Conservation (phyloP, 1,140 invertebrate genomes). For the Proctacanthus coquilletti region DNA sequence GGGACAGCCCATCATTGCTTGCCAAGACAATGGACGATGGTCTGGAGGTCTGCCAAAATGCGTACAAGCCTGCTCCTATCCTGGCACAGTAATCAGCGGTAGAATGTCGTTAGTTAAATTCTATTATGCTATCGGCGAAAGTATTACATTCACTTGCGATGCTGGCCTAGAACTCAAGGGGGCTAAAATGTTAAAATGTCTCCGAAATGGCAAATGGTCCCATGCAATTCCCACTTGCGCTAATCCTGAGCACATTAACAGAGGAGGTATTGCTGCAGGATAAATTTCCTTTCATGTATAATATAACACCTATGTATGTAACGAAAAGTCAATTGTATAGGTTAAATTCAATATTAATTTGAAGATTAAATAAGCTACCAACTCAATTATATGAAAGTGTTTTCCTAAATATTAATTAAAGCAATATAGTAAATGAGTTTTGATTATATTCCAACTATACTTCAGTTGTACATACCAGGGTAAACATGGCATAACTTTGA, state of each 20-base stretch:
- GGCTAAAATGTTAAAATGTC: conserved; percentile 54
- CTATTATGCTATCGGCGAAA: conserved; percentile 71
- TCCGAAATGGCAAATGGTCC: conserved; percentile 73
- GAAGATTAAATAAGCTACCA: too few species aligned
- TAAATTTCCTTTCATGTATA: too few species aligned
- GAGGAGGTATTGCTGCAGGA: too few species aligned
- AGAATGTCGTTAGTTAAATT: conserved; percentile 74
- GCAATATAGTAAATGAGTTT: too few species aligned
- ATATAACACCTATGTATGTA: too few species aligned
- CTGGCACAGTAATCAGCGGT: conserved; percentile 67
- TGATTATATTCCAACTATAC: too few species aligned
- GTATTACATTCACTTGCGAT: conserved; percentile 69
- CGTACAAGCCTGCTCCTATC: conserved; percentile 69
- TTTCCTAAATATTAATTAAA: too few species aligned
- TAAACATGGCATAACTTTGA: too few species aligned
- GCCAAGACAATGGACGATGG: conserved; percentile 79
- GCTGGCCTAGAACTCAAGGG: conserved; percentile 58
- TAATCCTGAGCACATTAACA: conserved; percentile 7
- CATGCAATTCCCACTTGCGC: conserved; percentile 57
- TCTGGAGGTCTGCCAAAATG: conserved; percentile 68
- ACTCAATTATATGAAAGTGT: too few species aligned
- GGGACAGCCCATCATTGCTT: conserved; percentile 66
- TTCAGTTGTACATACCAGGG: too few species aligned
- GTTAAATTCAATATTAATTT: too few species aligned
- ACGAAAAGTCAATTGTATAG: too few species aligned